Evolutionary conservation across 2,888 invertebrate species (phyloP), one percentile per base, ranked within the genome.

Genomic region (Archips xylosteana): DNA sequence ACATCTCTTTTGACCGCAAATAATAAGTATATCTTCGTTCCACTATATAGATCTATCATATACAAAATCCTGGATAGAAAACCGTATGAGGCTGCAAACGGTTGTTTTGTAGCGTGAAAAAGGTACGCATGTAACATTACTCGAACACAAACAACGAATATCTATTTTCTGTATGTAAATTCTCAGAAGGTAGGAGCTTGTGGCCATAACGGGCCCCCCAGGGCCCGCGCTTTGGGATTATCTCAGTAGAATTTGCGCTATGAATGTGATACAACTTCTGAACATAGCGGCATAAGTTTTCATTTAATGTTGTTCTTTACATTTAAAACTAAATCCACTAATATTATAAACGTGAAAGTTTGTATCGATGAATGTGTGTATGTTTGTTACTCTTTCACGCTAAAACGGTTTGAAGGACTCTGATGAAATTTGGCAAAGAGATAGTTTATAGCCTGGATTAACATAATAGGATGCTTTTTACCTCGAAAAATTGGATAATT

Each of bases 131-230:
- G 69, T 36, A 23, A 47, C 61, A 51, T 69, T 51, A 61, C 49
- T 49, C 23, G 61, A 49, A 13, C 13, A 61, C 61, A 69, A 69
- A 66, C 65, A 66, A 60, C n/a, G 60, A 64, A 51, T 65, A 71
- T 61, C 69, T 51, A 69, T 69, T 69, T 69, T 61, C 51, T 49
- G 10, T 69, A 61, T 47, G 47, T 47, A 71, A 65, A 65, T 71
- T 65, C 64, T 63, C 12, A 36, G 64, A 34, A 64, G 65, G 36
- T 23, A 23, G 39, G 23, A 60, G 65, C 59, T 71, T 47, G 45
- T 47, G 64, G 34, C 70, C 65, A 51, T 70, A 71, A 51, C 39
- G 60, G 39, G 51, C 36, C 60, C 66, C 60, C 36, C 57, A 39
- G 62, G 62, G 54, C 4, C 34, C 47, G 57, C 57, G 60, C 49